phyloP scores from a whole-genome alignment of 2,888 invertebrate genomes.

The Aplocera efformata region DNA sequence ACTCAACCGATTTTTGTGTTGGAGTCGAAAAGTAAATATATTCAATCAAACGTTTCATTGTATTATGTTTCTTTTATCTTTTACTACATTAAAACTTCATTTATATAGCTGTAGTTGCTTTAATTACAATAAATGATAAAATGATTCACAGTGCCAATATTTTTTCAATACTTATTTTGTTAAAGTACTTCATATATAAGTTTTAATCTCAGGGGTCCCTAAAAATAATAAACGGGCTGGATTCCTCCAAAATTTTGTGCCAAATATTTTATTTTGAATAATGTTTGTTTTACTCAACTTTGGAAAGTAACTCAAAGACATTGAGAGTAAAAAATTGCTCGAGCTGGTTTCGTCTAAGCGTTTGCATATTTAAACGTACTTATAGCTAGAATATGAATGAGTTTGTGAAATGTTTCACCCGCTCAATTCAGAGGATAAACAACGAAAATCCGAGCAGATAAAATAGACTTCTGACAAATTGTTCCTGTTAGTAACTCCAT shows the following conservation, averaged over 20 bases:
- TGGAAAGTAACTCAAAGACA: conserved; percentile 22
- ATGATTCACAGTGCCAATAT: too few species aligned
- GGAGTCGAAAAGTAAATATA: not conserved
- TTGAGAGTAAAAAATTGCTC: conserved; percentile 25
- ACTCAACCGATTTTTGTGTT: not conserved
- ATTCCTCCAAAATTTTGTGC: not conserved
- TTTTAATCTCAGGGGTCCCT: too few species aligned
- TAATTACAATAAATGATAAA: too few species aligned
- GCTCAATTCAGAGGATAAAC: conserved; percentile 45
- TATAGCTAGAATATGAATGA: conserved; percentile 31
- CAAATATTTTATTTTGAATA: conserved; percentile 13
- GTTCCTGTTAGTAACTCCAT: conserved; percentile 61
- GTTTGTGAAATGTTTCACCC: conserved; percentile 31
- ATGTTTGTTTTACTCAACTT: conserved; percentile 23
- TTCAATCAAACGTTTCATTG: too few species aligned
- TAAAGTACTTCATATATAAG: too few species aligned
- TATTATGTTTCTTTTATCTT: too few species aligned
- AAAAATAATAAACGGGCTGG: too few species aligned
- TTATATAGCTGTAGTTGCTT: too few species aligned
- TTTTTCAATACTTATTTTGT: too few species aligned
- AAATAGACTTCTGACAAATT: conserved; percentile 64
- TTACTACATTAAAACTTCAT: too few species aligned
- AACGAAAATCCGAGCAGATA: conserved; percentile 50
- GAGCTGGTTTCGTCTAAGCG: conserved; percentile 19
- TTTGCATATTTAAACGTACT: conserved; percentile 30